Percentiles rank a stretch among this genome's conserved stretches.
Evolutionary conservation across 1,140 invertebrate species (phyloP).

Genomic region (Vanessa tameamea): DNA sequence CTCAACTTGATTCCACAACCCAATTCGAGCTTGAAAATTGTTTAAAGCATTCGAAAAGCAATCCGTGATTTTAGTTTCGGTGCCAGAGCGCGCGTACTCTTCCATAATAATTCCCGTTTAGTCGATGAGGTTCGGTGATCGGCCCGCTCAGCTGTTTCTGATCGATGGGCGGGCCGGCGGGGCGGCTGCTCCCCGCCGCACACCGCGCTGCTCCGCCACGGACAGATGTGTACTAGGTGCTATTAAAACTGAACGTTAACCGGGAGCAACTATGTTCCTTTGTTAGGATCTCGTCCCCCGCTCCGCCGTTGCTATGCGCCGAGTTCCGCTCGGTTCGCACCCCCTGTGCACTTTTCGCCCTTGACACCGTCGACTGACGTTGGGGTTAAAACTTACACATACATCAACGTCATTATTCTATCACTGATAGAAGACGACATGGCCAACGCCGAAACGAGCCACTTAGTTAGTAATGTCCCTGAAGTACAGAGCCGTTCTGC

Average conservation of each 20-base stretch:
- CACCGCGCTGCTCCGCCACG: background rate
- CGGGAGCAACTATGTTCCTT: constrained; percentile 29
- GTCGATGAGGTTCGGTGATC: background rate
- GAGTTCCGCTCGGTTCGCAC: background rate
- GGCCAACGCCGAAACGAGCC: background rate
- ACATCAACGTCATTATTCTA: constrained; percentile 15
- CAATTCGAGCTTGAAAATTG: background rate
- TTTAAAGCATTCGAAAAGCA: background rate
- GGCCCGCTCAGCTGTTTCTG: constrained; percentile 41
- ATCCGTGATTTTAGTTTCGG: background rate
- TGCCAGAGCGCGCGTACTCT: background rate
- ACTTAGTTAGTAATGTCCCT: background rate
- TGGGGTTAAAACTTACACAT: constrained; percentile 23
- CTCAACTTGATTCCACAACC: background rate
- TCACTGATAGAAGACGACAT: background rate
- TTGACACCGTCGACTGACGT: constrained; percentile 30
- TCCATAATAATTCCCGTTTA: background rate
- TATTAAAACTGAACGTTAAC: constrained; percentile 30
- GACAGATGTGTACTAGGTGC: constrained; percentile 15
- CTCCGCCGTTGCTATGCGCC: constrained; percentile 30
- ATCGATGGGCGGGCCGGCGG: constrained; percentile 30
- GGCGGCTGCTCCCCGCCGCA: background rate
- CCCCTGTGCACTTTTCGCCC: constrained; percentile 29
- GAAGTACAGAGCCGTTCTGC: too few relatives aligned
- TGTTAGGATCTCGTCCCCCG: constrained; percentile 17